These are phyloP conservation scores for Oophaga sylvatica DNA, from an alignment of 2,797 vertebrate genomes.

Conservation along the genomic window DNA sequence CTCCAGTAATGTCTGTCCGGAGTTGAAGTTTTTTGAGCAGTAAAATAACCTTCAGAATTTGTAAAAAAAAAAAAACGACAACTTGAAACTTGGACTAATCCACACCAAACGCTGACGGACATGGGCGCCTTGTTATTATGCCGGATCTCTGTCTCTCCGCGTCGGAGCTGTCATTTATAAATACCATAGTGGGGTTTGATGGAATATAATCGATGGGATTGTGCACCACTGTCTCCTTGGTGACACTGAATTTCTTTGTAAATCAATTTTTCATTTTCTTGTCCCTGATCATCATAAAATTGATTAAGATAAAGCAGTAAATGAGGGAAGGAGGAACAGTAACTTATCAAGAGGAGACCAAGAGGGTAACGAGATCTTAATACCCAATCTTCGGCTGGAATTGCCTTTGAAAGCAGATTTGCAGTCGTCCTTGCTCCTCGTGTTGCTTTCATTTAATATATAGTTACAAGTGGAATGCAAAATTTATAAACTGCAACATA, in stretches of 20 bases:
- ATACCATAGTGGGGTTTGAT: constrained; percentile 21
- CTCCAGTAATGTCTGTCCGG: too few relatives aligned
- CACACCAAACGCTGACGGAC: not conserved
- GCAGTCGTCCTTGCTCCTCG: constrained; percentile 18
- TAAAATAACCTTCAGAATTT: not conserved
- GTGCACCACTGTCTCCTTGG: constrained; percentile 18
- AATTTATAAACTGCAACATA: not conserved
- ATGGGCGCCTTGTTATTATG: not conserved
- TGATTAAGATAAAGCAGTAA: constrained; percentile 52
- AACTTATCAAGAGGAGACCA: constrained; percentile 38
- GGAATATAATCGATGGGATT: constrained; percentile 37
- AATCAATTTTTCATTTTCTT: constrained; percentile 57
- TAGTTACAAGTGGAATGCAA: not conserved
- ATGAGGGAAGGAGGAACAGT: constrained; percentile 46
- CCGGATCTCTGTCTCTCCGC: not conserved
- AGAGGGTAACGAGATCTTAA: constrained; percentile 45
- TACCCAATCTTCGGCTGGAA: constrained; percentile 34
- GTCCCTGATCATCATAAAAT: constrained; percentile 54
- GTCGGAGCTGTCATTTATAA: constrained; percentile 29
- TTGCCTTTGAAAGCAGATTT: constrained; percentile 25
- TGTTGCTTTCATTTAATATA: not conserved
- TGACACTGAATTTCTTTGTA: constrained; percentile 46
- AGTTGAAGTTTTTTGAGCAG: not conserved
- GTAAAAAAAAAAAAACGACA: too few relatives aligned
- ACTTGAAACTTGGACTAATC: not conserved